These are phyloP conservation scores for Semotilus atromaculatus DNA, from an alignment of 2,797 vertebrate species.

Conservation along the genomic window DNA sequence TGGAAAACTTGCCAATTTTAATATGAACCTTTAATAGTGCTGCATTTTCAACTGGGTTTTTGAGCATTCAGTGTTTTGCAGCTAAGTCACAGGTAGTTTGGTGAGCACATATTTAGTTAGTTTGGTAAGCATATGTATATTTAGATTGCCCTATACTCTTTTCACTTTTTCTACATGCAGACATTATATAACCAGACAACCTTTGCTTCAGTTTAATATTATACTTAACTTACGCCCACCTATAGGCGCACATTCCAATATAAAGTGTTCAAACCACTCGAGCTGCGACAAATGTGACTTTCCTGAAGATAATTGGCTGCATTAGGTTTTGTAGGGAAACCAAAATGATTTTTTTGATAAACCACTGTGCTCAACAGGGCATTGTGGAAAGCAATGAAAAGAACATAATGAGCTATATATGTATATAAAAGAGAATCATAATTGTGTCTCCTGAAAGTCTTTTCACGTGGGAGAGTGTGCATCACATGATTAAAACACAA, in stretches of 20 bases:
- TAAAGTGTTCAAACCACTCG: constrained; percentile 11
- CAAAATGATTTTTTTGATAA: constrained; percentile 12
- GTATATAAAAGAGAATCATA: constrained; percentile 2
- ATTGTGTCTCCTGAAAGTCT: constrained; percentile 21
- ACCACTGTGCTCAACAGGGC: constrained; percentile 16
- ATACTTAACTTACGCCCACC: constrained; percentile 31
- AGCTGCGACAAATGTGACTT: constrained; percentile 21
- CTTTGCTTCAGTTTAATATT: constrained; percentile 7
- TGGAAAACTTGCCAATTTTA: too few relatives aligned
- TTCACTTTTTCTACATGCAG: constrained; percentile 6
- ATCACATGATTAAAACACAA: constrained; percentile 25
- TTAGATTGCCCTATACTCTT: neutral
- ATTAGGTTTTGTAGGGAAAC: constrained; percentile 32
- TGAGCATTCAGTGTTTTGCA: neutral
- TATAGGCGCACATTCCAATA: constrained; percentile 5
- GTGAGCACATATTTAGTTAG: constrained; percentile 7
- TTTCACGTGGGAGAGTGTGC: constrained; percentile 18
- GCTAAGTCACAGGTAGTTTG: neutral
- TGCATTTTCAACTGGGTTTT: neutral
- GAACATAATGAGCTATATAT: neutral
- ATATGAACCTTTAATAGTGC: too few relatives aligned
- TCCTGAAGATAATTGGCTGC: constrained; percentile 31
- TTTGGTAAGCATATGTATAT: neutral
- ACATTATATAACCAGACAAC: constrained; percentile 21
- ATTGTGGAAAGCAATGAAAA: constrained; percentile 17